phyloP scores from a whole-genome alignment of 2,888 invertebrate species.

The Lordiphosa andalusiaca region DNA sequence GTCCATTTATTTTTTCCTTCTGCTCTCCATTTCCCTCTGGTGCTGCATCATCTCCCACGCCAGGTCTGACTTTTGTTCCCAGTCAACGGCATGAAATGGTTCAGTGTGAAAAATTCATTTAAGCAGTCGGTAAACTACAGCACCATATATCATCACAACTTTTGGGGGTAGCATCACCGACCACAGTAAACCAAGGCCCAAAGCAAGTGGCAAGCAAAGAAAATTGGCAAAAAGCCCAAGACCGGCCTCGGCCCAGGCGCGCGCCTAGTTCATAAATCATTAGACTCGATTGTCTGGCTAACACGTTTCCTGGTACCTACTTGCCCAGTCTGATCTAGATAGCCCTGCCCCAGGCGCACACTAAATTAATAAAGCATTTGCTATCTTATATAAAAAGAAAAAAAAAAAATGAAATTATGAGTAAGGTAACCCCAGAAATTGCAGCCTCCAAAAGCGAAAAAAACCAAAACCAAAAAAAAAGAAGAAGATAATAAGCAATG shows the following conservation, averaged over 20 bases:
- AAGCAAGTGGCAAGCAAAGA: conserved; percentile 17
- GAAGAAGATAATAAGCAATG: conserved; percentile 74
- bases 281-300: conserved; percentile 74
- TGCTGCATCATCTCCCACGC: conserved; percentile 19
- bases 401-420: conserved; percentile 11
- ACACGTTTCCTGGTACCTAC: conserved; percentile 43
- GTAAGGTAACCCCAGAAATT: conserved; percentile 49
- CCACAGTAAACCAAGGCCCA: conserved; percentile 15
- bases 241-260: conserved; percentile 51
- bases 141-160: conserved; percentile 58
- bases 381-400: conserved; percentile 49
- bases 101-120: conserved; percentile 71
- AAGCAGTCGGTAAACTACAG: conserved; percentile 70
- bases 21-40: conserved; percentile 1
- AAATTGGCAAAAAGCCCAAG: conserved; percentile 52
- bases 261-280: conserved; percentile 70
- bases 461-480: too few species aligned
- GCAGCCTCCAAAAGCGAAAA: conserved; percentile 35
- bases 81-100: conserved; percentile 66
- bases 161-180: conserved; percentile 8
- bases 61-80: conserved; percentile 62
- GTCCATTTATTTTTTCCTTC: neutral
- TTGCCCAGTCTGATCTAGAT: conserved; percentile 17
- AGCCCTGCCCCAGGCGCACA: conserved; percentile 60
- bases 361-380: conserved; percentile 76